These are phyloP conservation scores for Spisula subtruncata DNA, from an alignment of 2,888 invertebrate species.

Conservation along the genomic window DNA sequence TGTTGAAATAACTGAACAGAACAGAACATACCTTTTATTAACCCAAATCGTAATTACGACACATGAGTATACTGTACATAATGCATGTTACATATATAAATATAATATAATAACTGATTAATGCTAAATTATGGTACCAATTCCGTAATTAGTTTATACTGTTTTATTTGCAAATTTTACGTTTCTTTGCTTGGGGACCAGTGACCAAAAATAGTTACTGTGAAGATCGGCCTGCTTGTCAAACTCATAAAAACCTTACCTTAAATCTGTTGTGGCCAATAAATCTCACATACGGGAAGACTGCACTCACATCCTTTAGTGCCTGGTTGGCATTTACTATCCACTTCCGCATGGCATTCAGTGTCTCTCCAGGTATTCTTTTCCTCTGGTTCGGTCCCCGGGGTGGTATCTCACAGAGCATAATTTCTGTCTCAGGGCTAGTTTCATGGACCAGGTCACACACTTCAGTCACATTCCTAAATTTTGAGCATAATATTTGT, in stretches of 20 bases:
- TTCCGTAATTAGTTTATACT: not conserved
- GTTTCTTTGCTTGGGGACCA: too few relatives aligned
- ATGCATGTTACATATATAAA: not conserved
- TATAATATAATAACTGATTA: too few relatives aligned
- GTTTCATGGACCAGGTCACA: not conserved
- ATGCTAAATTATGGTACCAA: too few relatives aligned
- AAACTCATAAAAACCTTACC: not conserved
- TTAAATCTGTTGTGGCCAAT: not conserved
- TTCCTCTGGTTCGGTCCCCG: not conserved
- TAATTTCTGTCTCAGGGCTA: not conserved
- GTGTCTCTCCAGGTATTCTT: not conserved
- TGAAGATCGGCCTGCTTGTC: not conserved
- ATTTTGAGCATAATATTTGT: not conserved
- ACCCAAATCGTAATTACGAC: not conserved
- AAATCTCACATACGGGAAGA: not conserved
- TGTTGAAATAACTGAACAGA: not conserved
- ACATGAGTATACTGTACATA: not conserved
- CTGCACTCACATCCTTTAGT: not conserved
- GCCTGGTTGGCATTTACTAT: not conserved
- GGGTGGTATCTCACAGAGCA: not conserved
- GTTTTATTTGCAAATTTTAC: not conserved
- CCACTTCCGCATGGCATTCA: not conserved
- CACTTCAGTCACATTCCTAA: not conserved
- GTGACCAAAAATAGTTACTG: not conserved
- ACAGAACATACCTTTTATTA: not conserved